Evolutionary conservation across 1,140 invertebrate genomes (phyloP).

Genomic region (Paraescarpia echinospica): DNA sequence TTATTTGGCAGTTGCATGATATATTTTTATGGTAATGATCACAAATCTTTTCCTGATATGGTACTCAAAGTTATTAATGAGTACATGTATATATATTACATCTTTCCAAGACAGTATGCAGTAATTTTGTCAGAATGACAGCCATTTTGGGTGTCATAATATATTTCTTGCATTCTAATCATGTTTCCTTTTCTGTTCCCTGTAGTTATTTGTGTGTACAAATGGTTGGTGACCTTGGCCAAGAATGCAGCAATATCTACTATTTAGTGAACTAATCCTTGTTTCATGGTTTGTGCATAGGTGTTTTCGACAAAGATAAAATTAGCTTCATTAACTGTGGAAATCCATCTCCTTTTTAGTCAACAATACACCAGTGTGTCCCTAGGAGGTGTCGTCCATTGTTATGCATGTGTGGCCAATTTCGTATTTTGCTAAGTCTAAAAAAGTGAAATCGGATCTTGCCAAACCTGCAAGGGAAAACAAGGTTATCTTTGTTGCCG

Average conservation of each 20-base stretch:
- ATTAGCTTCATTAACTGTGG: neutral
- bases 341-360: neutral
- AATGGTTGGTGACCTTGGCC: neutral
- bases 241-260: neutral
- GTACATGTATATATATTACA: too few species aligned
- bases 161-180: neutral
- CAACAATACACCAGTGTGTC: neutral
- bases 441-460: neutral
- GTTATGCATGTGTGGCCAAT: neutral
- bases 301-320: neutral
- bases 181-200: neutral
- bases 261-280: neutral
- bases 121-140: neutral
- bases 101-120: neutral
- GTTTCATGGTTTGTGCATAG: neutral
- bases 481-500: neutral
- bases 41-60: neutral
- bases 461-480: neutral
- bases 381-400: neutral
- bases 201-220: neutral
- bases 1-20: neutral
- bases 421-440: neutral
- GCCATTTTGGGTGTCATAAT: neutral
- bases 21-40: neutral
- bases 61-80: too few species aligned